A percentile compares a stretch with the other conserved stretches of the same genome.
Conservation (phyloP, 2,113 vertebrate genomes). For the Mus spicilegus region DNA sequence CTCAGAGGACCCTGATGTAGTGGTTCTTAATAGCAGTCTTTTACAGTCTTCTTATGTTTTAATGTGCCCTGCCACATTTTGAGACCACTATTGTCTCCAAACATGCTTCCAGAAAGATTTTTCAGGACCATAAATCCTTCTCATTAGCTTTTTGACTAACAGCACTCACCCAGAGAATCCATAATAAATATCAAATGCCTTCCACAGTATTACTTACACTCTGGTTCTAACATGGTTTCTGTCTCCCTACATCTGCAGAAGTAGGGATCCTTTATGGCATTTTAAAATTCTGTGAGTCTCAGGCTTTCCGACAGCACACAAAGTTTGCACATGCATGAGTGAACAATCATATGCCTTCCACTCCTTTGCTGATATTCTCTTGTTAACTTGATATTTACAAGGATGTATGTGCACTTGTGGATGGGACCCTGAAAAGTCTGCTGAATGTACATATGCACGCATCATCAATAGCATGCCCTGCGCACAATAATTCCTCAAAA, state of each 20-base stretch:
- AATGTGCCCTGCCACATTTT: not conserved
- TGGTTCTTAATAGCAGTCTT: not conserved
- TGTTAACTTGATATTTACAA: not conserved
- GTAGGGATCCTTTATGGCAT: not conserved
- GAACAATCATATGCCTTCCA: not conserved
- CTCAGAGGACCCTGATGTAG: not conserved
- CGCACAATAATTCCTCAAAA: not conserved
- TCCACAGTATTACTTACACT: not conserved
- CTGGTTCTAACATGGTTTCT: not conserved
- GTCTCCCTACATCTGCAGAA: not conserved
- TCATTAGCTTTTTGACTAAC: not conserved
- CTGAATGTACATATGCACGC: not conserved
- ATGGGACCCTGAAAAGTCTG: not conserved
- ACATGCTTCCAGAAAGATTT: not conserved
- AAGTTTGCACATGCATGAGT: not conserved
- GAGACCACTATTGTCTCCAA: not conserved
- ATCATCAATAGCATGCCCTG: not conserved
- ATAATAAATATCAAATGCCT: not conserved
- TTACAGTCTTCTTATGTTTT: not conserved
- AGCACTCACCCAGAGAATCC: not conserved
- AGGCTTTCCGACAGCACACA: not conserved
- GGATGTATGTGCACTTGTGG: not conserved
- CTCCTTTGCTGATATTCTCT: not conserved
- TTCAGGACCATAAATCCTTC: not conserved
- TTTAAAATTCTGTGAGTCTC: not conserved